These are phyloP conservation scores for Falco novaeseelandiae DNA, from an alignment of 2,797 vertebrate genomes.

Conservation along the genomic window DNA sequence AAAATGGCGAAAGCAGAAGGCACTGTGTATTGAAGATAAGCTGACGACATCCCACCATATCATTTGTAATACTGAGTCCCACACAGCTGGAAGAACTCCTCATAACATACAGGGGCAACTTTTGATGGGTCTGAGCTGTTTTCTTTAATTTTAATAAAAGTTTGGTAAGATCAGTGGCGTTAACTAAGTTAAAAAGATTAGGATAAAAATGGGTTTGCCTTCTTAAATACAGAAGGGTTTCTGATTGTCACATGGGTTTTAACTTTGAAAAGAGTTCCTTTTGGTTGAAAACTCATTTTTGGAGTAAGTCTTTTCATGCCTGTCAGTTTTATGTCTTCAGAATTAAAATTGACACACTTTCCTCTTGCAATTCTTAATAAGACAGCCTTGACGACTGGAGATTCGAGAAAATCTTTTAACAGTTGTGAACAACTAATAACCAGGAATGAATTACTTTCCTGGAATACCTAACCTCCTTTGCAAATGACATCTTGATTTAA, in stretches of 20 bases:
- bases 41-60: not conserved
- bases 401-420: not conserved
- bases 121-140: not conserved
- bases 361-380: not conserved
- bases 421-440: not conserved
- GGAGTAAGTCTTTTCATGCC: not conserved
- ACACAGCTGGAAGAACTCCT: not conserved
- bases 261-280: not conserved
- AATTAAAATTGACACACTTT: not conserved
- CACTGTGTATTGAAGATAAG: not conserved
- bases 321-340: not conserved
- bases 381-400: not conserved
- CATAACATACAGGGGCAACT: not conserved
- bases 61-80: not conserved
- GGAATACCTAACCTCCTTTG: not conserved
- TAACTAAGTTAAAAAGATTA: not conserved
- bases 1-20: not conserved
- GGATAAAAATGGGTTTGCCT: not conserved
- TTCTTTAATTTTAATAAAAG: not conserved
- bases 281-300: not conserved
- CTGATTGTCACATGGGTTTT: not conserved
- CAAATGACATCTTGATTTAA: not conserved
- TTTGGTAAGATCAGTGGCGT: fast-evolving
- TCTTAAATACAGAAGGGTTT: not conserved
- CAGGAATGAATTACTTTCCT: not conserved